Percentiles rank a stretch among this genome's conserved stretches.
Evolutionary conservation across 2,797 vertebrate species (phyloP).

Genomic region (Anas bernieri): DNA sequence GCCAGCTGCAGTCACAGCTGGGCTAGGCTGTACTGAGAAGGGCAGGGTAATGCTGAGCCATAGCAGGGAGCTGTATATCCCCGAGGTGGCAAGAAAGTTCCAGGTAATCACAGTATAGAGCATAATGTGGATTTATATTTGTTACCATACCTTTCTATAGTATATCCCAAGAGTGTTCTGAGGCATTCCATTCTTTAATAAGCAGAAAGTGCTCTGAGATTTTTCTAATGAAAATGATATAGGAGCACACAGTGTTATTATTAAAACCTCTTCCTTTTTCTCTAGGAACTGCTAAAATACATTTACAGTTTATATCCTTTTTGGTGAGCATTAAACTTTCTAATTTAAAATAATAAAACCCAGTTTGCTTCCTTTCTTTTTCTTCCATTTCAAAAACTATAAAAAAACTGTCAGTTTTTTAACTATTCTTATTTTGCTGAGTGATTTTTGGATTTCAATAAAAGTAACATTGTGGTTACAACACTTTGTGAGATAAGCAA

Average conservation of each 20-base stretch:
- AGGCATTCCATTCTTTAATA: slow-evolving; percentile 62
- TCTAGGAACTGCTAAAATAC: slow-evolving; percentile 65
- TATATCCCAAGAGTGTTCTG: slow-evolving; percentile 32
- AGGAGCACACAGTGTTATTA: slow-evolving; percentile 62
- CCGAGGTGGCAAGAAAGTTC: not conserved
- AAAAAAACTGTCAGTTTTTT: slow-evolving; percentile 29
- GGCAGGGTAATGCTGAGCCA: not conserved
- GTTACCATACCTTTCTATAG: slow-evolving; percentile 23
- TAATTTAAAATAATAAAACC: slow-evolving; percentile 69
- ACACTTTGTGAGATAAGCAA: slow-evolving; percentile 66
- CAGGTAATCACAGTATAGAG: not conserved
- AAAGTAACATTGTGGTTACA: slow-evolving; percentile 65
- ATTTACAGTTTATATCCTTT: slow-evolving; percentile 70
- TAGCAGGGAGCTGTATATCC: not conserved
- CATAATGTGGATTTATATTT: slow-evolving; percentile 33
- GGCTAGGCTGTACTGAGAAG: not conserved
- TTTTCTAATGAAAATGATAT: slow-evolving; percentile 69
- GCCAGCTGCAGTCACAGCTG: not conserved
- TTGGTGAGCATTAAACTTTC: slow-evolving; percentile 64
- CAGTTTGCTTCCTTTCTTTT: slow-evolving; percentile 28
- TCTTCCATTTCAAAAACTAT: slow-evolving; percentile 34
- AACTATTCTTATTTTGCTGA: slow-evolving; percentile 60
- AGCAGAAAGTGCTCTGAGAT: slow-evolving; percentile 60
- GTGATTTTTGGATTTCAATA: slow-evolving; percentile 67
- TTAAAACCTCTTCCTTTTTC: slow-evolving; percentile 65